A percentile compares a stretch with the other conserved stretches of the same genome.
These are phyloP conservation scores for Flabesymbios commensalis DNA, from an alignment of 2,888 invertebrate species.

Conservation along the genomic window DNA sequence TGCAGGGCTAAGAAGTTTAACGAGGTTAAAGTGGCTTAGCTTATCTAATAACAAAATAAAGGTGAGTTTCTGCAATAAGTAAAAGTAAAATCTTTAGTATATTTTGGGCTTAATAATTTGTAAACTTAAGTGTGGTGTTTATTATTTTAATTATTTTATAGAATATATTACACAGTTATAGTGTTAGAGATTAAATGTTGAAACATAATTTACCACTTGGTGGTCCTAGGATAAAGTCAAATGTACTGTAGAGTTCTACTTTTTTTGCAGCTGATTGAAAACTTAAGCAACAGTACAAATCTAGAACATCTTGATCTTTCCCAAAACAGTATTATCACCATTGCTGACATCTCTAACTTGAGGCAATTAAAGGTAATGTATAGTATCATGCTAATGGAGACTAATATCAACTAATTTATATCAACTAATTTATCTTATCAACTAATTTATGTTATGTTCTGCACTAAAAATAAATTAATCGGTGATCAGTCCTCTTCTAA, in stretches of 20 bases:
- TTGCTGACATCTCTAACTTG: constrained; percentile 83
- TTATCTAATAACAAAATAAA: constrained; percentile 89
- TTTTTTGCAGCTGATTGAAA: constrained; percentile 74
- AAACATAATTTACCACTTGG: no score
- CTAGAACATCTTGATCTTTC: constrained; percentile 85
- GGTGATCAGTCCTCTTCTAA: no score
- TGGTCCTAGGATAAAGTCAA: no score
- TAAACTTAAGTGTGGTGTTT: neutral
- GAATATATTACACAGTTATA: neutral
- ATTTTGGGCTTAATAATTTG: neutral
- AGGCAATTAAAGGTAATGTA: constrained; percentile 78
- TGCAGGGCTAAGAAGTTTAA: constrained; percentile 76
- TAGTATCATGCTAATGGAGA: no score
- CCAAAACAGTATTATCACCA: constrained; percentile 82
- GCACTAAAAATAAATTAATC: neutral
- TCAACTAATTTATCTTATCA: no score
- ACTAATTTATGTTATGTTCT: no score
- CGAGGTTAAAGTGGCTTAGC: constrained; percentile 79
- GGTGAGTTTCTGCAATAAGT: no score
- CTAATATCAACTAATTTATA: no score
- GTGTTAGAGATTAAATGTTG: no score
- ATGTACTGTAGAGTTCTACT: neutral
- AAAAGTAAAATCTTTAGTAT: neutral
- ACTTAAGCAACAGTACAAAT: constrained; percentile 79
- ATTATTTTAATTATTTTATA: neutral